Percentiles rank a stretch among this genome's conserved stretches.
These are phyloP conservation scores for Pagetopsis macropterus DNA, from an alignment of 2,797 vertebrate species.

Conservation along the genomic window DNA sequence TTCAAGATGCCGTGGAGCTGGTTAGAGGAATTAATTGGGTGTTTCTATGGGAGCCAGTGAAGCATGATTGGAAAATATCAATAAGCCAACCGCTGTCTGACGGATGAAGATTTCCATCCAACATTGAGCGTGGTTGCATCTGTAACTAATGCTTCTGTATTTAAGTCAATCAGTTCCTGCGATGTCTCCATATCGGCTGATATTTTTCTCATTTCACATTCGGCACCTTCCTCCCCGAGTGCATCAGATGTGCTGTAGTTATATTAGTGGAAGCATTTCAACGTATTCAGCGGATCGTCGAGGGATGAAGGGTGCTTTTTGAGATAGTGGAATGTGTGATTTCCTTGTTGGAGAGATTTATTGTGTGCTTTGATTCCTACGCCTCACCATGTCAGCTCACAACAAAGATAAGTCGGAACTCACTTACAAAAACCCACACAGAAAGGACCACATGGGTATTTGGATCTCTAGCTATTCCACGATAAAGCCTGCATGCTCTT, in stretches of 20 bases:
- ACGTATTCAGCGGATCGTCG: constrained; percentile 18
- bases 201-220: constrained; percentile 33
- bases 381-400: constrained; percentile 9
- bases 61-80: constrained; percentile 50
- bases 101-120: constrained; percentile 40
- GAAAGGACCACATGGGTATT: constrained; percentile 12
- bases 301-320: constrained; percentile 28
- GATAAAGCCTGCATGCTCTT: constrained; percentile 54
- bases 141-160: constrained; percentile 44
- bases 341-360: constrained; percentile 42
- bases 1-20: constrained; percentile 13
- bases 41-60: constrained; percentile 41
- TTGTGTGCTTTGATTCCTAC: constrained; percentile 34
- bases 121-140: constrained; percentile 40
- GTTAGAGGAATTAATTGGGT: constrained; percentile 49
- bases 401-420: constrained; percentile 24
- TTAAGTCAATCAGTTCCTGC: constrained; percentile 35
- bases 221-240: neutral
- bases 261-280: constrained; percentile 25
- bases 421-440: constrained; percentile 16
- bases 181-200: constrained; percentile 3
- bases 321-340: constrained; percentile 25
- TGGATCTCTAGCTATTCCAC: constrained; percentile 11
- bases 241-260: constrained; percentile 23
- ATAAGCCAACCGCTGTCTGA: constrained; percentile 28